Evolutionary conservation across 2,113 vertebrate genomes (phyloP).

Genomic region (Xiphophorus hellerii): DNA sequence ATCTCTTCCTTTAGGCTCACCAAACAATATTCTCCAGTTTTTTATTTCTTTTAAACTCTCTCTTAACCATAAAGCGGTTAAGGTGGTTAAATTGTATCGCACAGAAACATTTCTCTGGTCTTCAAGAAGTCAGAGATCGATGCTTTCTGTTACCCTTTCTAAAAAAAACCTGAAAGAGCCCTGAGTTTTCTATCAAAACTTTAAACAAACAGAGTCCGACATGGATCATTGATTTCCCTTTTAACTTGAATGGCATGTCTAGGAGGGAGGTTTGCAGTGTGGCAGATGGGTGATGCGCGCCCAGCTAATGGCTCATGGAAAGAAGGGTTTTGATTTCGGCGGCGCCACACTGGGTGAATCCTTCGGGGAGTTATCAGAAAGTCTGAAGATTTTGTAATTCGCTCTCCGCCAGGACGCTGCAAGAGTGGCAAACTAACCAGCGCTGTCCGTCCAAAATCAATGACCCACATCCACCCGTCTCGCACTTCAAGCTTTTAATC

Average conservation of each 20-base stretch:
- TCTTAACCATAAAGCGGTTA: slow-evolving; percentile 71
- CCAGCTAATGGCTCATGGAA: slow-evolving; percentile 56
- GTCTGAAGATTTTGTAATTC: slow-evolving; percentile 48
- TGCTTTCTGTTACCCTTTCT: slow-evolving; percentile 40
- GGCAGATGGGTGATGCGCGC: slow-evolving; percentile 64
- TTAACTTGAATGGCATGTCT: slow-evolving; percentile 55
- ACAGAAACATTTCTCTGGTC: slow-evolving; percentile 22
- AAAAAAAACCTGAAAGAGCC: slow-evolving; percentile 10
- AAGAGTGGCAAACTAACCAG: slow-evolving; percentile 26
- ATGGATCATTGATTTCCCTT: slow-evolving; percentile 51
- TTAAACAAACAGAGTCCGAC: slow-evolving; percentile 20
- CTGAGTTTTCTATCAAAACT: slow-evolving; percentile 34
- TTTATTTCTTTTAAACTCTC: slow-evolving; percentile 41
- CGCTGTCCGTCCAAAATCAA: slow-evolving; percentile 49
- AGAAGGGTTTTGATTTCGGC: slow-evolving; percentile 52
- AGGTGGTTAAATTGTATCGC: slow-evolving; percentile 74
- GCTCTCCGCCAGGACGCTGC: slow-evolving; percentile 37
- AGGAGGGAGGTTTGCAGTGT: slow-evolving; percentile 38
- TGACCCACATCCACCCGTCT: slow-evolving; percentile 38
- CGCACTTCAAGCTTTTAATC: slow-evolving; percentile 1
- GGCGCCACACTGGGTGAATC: slow-evolving; percentile 62
- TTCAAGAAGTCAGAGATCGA: slow-evolving; percentile 35
- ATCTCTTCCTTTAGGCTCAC: slow-evolving; percentile 11
- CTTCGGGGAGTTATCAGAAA: slow-evolving; percentile 53
- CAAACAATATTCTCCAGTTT: slow-evolving; percentile 33